These are phyloP conservation scores for Neocrepidodera transversa DNA, from an alignment of 2,888 invertebrate species.

Conservation along the genomic window DNA sequence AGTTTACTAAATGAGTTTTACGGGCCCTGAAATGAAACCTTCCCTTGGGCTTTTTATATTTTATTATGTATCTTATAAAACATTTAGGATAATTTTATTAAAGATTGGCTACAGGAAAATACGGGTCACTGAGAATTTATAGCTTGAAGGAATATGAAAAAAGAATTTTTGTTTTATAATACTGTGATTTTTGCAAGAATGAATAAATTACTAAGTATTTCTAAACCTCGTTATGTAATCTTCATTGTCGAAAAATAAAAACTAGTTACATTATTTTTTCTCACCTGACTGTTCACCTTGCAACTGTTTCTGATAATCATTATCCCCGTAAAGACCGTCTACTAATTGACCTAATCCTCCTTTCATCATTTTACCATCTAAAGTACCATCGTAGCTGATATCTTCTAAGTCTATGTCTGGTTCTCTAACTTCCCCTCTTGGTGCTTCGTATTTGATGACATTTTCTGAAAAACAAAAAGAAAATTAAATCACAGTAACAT, in stretches of 20 bases:
- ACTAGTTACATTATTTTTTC: no score
- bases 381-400: slow-evolving; percentile 78
- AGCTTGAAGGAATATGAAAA: not conserved
- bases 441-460: slow-evolving; percentile 71
- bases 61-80: slow-evolving; percentile 28
- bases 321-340: slow-evolving; percentile 75
- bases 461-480: slow-evolving; percentile 64
- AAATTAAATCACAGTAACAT: not conserved
- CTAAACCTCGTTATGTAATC: no score
- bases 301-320: slow-evolving; percentile 69
- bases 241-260: no score
- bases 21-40: slow-evolving; percentile 27
- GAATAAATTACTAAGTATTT: no score
- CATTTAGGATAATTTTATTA: slow-evolving; percentile 25
- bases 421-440: slow-evolving; percentile 69
- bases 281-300: slow-evolving; percentile 67
- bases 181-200: no score
- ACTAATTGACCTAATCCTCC: slow-evolving; percentile 84
- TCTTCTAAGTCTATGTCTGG: slow-evolving; percentile 76
- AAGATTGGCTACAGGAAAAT: slow-evolving; percentile 12
- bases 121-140: slow-evolving; percentile 19
- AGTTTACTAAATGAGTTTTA: slow-evolving; percentile 34
- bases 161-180: no score
- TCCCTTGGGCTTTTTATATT: slow-evolving; percentile 22
- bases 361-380: slow-evolving; percentile 64